A percentile compares a stretch with the other conserved stretches of the same genome.
These are phyloP conservation scores for Drosophila niveifrons DNA, from an alignment of 2,888 invertebrate genomes.

Conservation along the genomic window DNA sequence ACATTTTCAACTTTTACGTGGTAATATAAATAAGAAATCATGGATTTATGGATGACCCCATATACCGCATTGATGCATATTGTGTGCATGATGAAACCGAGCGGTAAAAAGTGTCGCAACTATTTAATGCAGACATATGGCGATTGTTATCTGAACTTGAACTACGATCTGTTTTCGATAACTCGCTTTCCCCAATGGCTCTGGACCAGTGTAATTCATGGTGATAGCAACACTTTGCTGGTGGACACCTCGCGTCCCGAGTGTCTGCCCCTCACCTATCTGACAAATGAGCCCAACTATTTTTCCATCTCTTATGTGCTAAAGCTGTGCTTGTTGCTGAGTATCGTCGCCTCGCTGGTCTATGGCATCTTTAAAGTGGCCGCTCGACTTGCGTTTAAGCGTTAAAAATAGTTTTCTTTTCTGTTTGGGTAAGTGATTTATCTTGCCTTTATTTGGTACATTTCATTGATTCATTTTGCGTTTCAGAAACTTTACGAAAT, in stretches of 20 bases:
- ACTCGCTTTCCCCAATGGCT: not conserved
- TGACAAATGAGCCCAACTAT: not conserved
- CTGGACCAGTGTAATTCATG: not conserved
- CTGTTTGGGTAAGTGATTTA: not conserved
- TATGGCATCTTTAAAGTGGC: not conserved
- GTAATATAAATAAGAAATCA: too few relatives aligned
- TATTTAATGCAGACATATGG: not conserved
- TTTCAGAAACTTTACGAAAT: not conserved
- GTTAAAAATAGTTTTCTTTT: not conserved
- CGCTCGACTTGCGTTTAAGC: not conserved
- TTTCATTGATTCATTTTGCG: not conserved
- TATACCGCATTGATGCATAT: not conserved
- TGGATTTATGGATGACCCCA: not conserved
- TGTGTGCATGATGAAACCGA: not conserved
- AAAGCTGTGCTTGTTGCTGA: not conserved
- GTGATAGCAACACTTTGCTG: not conserved
- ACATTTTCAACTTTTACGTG: too few relatives aligned
- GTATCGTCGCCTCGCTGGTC: not conserved
- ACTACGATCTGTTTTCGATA: not conserved
- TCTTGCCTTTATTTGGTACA: not conserved
- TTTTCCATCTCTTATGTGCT: not conserved
- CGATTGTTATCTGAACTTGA: not conserved
- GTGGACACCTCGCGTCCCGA: slow-evolving; percentile 13
- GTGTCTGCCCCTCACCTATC: not conserved
- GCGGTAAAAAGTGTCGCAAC: not conserved